Base-by-base conservation (phyloP, 2,888 invertebrate species). In the Meganola albula region DNA sequence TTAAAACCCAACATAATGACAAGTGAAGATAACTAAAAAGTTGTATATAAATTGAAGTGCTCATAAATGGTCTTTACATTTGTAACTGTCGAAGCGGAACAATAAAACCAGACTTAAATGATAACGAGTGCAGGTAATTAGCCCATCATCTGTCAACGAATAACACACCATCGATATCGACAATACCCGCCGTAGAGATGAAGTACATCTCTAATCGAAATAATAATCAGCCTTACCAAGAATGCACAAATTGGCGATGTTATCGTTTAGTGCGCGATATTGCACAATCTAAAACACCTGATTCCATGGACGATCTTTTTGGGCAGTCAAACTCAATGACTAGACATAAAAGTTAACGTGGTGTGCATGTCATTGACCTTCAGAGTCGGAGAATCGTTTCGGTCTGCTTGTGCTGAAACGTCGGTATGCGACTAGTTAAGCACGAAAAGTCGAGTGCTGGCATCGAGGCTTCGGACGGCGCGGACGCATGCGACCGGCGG, bases 351-450 rank as follows among this genome's bases (percentile, higher is more conserved):
- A 52, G 44, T 53, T 48, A 48, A 57, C 48, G 55, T 58, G 49
- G 51, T 56, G 58, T 58, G 44, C 50, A 58, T 72, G 80, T 78
- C 79, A 77, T 65, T 77, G 79, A 77, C 75, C 80, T 63, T 20
- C 59, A 55, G 53, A 52, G 56, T 54, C 42, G 35, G 58, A 55
- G 61, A 54, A 68, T 61, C 63, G 71, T 74, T 78, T 74, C 74
- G 74, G 75, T 76, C 68, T 74, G 72, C 63, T 74, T 69, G 63
- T 71, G 64, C 72, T 75, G 75, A 75, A 73, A 76, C 63, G 68
- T 68, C 55, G 62, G 58, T 68, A 71, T 72, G 73, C 59, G 74
- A 74, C 74, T 72, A 75, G 76, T 74, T 76, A 70, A 63, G 3
- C 8, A n/a, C 6, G 4, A 16, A 16, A 6, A 5, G 16, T 16